Evolutionary conservation across 2,888 invertebrate genomes (phyloP).

Genomic region (Dermolepida albohirtum): DNA sequence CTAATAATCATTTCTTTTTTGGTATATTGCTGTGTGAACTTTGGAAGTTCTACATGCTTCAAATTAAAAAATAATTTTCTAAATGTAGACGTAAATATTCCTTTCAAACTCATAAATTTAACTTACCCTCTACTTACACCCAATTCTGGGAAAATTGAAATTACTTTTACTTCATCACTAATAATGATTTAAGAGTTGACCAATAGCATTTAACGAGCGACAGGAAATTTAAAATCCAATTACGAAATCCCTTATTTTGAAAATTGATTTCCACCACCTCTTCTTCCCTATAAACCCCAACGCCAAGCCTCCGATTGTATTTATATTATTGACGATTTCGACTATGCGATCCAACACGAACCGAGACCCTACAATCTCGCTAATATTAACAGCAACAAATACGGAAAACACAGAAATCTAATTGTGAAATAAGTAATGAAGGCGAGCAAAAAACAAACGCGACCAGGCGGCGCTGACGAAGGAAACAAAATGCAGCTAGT

Average conservation of each 20-base stretch:
- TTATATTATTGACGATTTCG: neutral
- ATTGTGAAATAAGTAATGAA: constrained; percentile 29
- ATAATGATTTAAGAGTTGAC: constrained; percentile 16
- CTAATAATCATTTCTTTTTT: too few species aligned
- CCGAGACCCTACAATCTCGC: neutral
- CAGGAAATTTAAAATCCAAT: constrained; percentile 37
- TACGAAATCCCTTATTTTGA: constrained; percentile 34
- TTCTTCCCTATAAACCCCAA: neutral
- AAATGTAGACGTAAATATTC: too few species aligned
- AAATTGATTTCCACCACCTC: constrained; percentile 20
- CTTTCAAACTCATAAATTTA: too few species aligned
- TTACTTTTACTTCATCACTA: constrained; percentile 5
- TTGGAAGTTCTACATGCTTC: too few species aligned
- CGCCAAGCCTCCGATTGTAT: constrained; percentile 1
- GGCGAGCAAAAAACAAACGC: constrained; percentile 5
- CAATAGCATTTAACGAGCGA: constrained; percentile 21
- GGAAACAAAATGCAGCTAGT: constrained; percentile 10
- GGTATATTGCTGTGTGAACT: too few species aligned
- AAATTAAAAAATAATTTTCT: too few species aligned
- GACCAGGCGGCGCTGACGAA: constrained; percentile 3
- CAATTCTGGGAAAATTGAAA: constrained; percentile 28
- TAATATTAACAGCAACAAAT: too few species aligned
- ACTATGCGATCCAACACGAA: neutral
- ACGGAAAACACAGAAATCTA: constrained; percentile 20
- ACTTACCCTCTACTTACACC: neutral